These are phyloP conservation scores for Bombylius discolor DNA, from an alignment of 2,888 invertebrate species.

Conservation along the genomic window DNA sequence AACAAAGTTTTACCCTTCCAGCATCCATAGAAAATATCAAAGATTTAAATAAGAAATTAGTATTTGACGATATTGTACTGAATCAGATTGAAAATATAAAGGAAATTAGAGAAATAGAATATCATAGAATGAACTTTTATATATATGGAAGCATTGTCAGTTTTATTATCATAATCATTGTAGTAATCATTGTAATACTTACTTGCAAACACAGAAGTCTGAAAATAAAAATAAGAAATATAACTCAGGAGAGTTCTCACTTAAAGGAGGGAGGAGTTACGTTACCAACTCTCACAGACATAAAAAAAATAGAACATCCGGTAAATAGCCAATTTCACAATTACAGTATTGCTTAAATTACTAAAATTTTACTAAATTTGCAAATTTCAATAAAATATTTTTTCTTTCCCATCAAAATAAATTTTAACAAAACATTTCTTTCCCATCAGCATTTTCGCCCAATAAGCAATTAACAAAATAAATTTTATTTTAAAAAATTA, in stretches of 20 bases:
- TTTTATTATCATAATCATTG: not conserved
- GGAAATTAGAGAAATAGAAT: constrained; percentile 5
- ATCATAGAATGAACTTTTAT: not conserved
- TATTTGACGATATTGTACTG: not conserved
- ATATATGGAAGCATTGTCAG: not conserved
- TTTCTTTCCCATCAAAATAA: too few relatives aligned
- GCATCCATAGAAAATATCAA: not conserved
- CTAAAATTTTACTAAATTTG: too few relatives aligned
- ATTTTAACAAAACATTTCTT: too few relatives aligned
- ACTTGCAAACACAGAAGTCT: not conserved
- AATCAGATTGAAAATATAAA: constrained; percentile 4
- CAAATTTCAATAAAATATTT: too few relatives aligned
- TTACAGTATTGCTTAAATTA: too few relatives aligned
- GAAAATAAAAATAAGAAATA: constrained; percentile 1
- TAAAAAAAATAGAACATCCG: too few relatives aligned
- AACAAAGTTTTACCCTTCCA: constrained; percentile 3
- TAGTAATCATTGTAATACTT: not conserved
- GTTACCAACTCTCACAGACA: too few relatives aligned
- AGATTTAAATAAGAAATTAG: constrained; percentile 2
- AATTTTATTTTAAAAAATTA: too few relatives aligned
- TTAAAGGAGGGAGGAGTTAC: not conserved
- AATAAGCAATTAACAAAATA: too few relatives aligned
- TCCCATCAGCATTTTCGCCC: too few relatives aligned
- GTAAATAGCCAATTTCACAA: too few relatives aligned
- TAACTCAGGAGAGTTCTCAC: constrained; percentile 3